phyloP scores from a whole-genome alignment of 2,888 invertebrate genomes.

The Griposia aprilina region DNA sequence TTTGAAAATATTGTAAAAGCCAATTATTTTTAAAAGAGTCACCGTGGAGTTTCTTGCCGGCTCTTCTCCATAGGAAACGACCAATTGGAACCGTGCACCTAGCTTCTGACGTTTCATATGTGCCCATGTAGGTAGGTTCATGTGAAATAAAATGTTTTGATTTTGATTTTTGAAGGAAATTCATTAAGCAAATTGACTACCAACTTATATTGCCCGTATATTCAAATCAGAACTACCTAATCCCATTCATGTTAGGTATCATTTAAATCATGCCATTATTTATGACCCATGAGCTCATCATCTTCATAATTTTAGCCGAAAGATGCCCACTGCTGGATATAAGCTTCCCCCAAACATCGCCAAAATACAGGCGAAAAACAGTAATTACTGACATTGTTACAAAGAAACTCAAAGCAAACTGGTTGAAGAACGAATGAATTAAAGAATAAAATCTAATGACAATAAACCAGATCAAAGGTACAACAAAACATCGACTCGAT shows the following conservation, averaged over 20 bases:
- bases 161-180: not conserved
- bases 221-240: not conserved
- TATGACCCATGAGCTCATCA: not conserved
- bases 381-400: not conserved
- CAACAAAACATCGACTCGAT: conserved; percentile 10
- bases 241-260: not conserved
- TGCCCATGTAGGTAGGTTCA: no score
- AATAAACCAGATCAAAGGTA: not conserved
- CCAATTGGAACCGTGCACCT: no score
- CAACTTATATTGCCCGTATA: not conserved
- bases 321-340: not conserved
- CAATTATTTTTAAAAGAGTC: no score
- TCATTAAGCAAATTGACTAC: not conserved
- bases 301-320: not conserved
- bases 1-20: no score
- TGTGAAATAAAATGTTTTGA: no score
- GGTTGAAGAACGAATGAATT: not conserved
- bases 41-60: no score
- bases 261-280: not conserved
- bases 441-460: conserved; percentile 3
- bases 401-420: not conserved
- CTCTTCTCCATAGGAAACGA: no score
- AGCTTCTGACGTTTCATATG: no score
- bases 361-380: no score
- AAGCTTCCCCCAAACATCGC: not conserved